Evolutionary conservation across 23 tunicate genomes (phyloP).

Genomic region (Clavelina lepadiformis): DNA sequence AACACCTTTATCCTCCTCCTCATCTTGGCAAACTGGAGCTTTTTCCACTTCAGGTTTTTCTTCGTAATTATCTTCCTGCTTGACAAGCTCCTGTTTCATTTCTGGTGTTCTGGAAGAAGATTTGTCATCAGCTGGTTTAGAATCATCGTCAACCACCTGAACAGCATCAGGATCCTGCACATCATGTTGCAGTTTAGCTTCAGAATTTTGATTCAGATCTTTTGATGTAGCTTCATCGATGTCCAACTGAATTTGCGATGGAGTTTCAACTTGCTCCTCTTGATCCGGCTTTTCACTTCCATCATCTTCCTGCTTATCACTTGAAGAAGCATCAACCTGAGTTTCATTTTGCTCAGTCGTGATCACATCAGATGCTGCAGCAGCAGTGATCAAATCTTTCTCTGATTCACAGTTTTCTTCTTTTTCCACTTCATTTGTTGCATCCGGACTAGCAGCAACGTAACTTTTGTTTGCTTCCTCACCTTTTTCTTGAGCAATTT

Average conservation of each 20-base stretch:
- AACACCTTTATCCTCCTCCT: background rate
- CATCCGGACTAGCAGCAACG: too few species aligned
- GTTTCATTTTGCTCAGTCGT: background rate
- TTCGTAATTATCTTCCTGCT: constrained; percentile 6
- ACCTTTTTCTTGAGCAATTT: constrained; percentile 6
- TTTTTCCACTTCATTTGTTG: too few species aligned
- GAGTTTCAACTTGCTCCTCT: background rate
- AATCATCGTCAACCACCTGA: too few species aligned
- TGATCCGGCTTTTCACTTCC: background rate
- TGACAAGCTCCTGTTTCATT: too few species aligned
- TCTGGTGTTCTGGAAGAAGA: too few species aligned
- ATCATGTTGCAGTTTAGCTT: background rate
- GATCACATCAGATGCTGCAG: background rate
- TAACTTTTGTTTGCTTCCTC: background rate
- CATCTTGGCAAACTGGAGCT: background rate
- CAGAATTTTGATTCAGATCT: background rate
- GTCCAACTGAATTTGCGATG: background rate
- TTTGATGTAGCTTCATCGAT: background rate
- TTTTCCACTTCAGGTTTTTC: background rate
- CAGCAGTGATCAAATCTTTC: too few species aligned
- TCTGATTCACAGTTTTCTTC: too few species aligned
- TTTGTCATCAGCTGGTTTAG: too few species aligned
- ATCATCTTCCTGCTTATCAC: background rate
- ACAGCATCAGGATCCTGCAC: background rate
- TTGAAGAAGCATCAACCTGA: too few species aligned